Evolutionary conservation across 2,797 vertebrate genomes (phyloP).

Genomic region (Gallirallus australis): DNA sequence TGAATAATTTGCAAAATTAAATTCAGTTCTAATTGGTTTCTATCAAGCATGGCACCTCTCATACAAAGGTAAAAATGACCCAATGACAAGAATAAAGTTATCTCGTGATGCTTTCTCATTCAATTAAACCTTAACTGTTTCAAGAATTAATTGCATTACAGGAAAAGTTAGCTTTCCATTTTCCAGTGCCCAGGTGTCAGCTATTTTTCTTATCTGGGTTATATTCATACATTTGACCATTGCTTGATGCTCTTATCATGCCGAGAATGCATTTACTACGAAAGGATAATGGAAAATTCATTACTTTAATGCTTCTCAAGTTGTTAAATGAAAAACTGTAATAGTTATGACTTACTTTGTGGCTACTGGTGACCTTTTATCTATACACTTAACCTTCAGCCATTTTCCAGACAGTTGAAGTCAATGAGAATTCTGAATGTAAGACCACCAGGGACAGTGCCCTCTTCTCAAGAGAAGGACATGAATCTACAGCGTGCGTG

Average conservation of each 20-base stretch:
- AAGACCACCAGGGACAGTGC: background rate
- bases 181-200: background rate
- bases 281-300: conserved; percentile 46
- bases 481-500: rapidly evolving
- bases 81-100: conserved; percentile 58
- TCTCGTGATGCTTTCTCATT: conserved; percentile 48
- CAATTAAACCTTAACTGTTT: conserved; percentile 61
- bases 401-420: background rate
- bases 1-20: conserved; percentile 70
- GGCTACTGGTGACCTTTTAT: conserved; percentile 48
- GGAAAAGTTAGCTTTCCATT: conserved; percentile 50
- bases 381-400: conserved; percentile 42
- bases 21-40: conserved; percentile 63
- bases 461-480: background rate
- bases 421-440: background rate
- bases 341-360: conserved; percentile 48
- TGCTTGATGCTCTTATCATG: conserved; percentile 32
- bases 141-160: conserved; percentile 61
- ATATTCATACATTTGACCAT: conserved; percentile 47
- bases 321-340: conserved; percentile 30
- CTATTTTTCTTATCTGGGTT: conserved; percentile 48
- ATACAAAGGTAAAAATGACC: conserved; percentile 60
- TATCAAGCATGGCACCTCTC: conserved; percentile 47
- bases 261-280: conserved; percentile 10
- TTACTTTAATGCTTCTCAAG: conserved; percentile 48